Conservation (phyloP, 2,113 vertebrate genomes). For the Rostratula benghalensis region DNA sequence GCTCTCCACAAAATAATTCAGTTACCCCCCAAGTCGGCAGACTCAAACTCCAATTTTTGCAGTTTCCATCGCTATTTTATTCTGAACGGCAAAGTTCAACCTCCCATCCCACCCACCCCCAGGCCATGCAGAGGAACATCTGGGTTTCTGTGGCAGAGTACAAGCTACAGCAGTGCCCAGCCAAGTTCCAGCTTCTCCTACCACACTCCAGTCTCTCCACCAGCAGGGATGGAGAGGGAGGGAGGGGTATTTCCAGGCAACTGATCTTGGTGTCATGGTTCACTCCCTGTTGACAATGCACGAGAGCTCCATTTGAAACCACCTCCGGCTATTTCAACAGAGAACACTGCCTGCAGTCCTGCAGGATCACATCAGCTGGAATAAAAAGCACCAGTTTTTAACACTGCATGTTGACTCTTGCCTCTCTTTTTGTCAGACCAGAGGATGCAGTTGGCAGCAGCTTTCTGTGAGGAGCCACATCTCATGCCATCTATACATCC, state of each 20-base stretch:
- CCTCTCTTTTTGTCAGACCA: neutral
- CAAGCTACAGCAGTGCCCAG: neutral
- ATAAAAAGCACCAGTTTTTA: neutral
- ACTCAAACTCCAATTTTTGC: neutral
- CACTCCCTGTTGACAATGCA: neutral
- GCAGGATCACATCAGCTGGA: neutral
- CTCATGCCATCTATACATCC: neutral
- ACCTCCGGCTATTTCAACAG: rapidly evolving
- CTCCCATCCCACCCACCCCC: neutral
- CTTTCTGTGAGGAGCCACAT: neutral
- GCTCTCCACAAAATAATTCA: neutral
- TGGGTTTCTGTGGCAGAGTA: neutral
- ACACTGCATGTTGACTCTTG: rapidly evolving
- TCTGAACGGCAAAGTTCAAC: neutral
- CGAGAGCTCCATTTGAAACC: neutral
- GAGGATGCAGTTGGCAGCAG: neutral
- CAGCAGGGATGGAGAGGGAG: neutral
- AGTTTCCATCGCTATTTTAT: neutral
- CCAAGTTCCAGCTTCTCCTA: neutral
- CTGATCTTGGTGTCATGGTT: neutral
- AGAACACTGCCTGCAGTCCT: neutral
- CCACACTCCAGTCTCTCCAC: too few species aligned
- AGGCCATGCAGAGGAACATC: neutral
- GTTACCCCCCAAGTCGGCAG: neutral
- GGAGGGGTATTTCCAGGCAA: neutral